A percentile compares a stretch with the other conserved stretches of the same genome.
These are phyloP conservation scores for Gallinago nigripennis DNA, from an alignment of 2,797 vertebrate species.

Conservation along the genomic window DNA sequence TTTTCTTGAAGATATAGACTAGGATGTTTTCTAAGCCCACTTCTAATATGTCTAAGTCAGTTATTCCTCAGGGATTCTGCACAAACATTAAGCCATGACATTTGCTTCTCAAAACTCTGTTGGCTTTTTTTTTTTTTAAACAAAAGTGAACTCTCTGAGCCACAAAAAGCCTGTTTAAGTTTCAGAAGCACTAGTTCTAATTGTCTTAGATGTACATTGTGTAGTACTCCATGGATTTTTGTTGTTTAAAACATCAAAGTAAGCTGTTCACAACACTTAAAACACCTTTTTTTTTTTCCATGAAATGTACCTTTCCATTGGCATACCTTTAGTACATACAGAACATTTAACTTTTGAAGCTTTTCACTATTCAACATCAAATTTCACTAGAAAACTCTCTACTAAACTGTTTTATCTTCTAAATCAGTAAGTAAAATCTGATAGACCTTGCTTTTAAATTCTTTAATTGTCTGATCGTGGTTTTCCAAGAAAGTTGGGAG, in stretches of 20 bases:
- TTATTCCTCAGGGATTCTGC: not conserved
- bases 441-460: not conserved
- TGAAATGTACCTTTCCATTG: slow-evolving; percentile 36
- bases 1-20: not conserved
- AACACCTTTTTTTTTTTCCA: slow-evolving; percentile 28
- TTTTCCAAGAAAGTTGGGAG: not conserved
- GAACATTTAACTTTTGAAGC: slow-evolving; percentile 32
- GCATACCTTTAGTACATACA: not conserved
- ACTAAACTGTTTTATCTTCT: not conserved
- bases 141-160: not conserved
- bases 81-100: not conserved
- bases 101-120: not conserved
- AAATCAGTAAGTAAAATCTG: not conserved
- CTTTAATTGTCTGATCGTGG: not conserved
- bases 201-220: not conserved
- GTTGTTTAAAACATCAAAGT: slow-evolving; percentile 49
- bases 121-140: not conserved
- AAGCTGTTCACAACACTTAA: slow-evolving; percentile 11
- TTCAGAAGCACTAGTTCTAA: not conserved
- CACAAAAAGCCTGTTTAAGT: not conserved
- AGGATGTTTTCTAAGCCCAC: not conserved
- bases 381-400: slow-evolving; percentile 18
- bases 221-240: not conserved
- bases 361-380: slow-evolving; percentile 21
- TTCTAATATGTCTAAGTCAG: not conserved